phyloP scores from a whole-genome alignment of 2,113 vertebrate species.

The Mastomys coucha region DNA sequence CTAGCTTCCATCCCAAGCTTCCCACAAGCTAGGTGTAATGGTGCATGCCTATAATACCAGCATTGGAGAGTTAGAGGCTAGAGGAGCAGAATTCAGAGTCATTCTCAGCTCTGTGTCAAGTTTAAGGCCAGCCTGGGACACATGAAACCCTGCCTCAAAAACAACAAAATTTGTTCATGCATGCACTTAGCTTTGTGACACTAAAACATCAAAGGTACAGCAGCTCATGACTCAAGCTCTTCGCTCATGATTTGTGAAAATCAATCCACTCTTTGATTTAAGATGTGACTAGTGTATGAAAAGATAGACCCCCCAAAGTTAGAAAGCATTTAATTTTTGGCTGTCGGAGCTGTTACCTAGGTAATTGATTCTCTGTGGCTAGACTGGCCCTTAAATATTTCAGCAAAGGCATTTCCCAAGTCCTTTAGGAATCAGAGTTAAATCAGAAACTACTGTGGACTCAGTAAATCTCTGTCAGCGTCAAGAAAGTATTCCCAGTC shows the following conservation, averaged over 20 bases:
- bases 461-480: background rate
- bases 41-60: background rate
- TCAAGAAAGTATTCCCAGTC: background rate
- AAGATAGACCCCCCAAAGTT: constrained; percentile 1
- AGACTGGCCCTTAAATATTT: background rate
- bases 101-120: background rate
- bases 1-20: background rate
- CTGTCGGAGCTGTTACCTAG: background rate
- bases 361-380: background rate
- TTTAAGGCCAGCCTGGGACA: background rate
- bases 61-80: background rate
- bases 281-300: background rate
- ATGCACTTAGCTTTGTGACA: background rate
- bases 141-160: background rate
- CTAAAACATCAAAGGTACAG: background rate
- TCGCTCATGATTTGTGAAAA: background rate
- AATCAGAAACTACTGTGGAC: background rate
- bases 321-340: background rate
- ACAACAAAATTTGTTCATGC: background rate
- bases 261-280: background rate
- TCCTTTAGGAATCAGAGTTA: background rate
- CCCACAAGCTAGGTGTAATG: background rate
- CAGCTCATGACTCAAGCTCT: background rate
- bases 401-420: background rate
- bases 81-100: background rate